Evolutionary conservation across 2,797 vertebrate species (phyloP).

Genomic region (Microctenopoma stevenorrisi): DNA sequence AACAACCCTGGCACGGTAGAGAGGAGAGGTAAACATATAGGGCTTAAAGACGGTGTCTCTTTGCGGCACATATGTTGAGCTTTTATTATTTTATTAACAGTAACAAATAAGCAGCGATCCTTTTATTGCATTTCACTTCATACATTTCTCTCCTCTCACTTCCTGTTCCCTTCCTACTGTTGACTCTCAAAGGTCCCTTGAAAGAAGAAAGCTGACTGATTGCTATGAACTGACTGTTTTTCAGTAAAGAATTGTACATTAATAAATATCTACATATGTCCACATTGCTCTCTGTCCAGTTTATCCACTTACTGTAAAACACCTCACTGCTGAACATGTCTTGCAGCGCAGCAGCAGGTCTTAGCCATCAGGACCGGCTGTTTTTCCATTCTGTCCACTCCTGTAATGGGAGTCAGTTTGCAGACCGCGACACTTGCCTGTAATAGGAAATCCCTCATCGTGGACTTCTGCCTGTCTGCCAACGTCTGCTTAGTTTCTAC

Average conservation of each 20-base stretch:
- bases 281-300: too few species aligned
- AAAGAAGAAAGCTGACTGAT: not conserved
- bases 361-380: too few species aligned
- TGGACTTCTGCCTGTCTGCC: not conserved
- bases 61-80: not conserved
- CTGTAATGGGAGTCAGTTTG: not conserved
- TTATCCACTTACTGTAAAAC: too few species aligned
- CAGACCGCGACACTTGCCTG: not conserved
- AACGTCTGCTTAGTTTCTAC: not conserved
- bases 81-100: not conserved
- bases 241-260: too few species aligned
- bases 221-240: too few species aligned
- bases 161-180: not conserved
- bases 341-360: too few species aligned
- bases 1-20: not conserved
- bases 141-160: not conserved
- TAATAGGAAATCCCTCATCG: not conserved
- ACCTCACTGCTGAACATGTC: too few species aligned
- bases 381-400: not conserved
- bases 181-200: not conserved
- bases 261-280: too few species aligned
- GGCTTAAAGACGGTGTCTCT: not conserved
- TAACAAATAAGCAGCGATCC: too few species aligned
- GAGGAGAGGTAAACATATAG: slow-evolving; percentile 1
- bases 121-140: not conserved